Conservation (phyloP, 1,140 invertebrate genomes). For the Achroia grisella region DNA sequence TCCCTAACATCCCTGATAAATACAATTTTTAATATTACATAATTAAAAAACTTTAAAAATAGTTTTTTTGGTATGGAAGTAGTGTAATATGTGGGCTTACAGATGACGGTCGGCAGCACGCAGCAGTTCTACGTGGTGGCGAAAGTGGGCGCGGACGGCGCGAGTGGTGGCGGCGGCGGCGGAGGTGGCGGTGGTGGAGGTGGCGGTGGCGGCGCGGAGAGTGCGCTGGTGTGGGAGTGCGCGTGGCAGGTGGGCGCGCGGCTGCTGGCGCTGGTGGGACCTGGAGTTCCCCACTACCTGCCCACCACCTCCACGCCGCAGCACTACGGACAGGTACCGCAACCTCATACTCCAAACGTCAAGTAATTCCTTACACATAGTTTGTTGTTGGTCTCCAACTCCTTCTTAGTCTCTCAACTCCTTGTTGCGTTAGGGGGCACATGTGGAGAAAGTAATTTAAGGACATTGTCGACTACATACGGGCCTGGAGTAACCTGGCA, state of each 20-base stretch:
- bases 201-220: not conserved
- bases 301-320: slow-evolving; percentile 40
- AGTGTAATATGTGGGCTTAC: not conserved
- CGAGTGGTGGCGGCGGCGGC: not conserved
- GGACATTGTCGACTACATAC: no score
- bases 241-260: slow-evolving; percentile 89
- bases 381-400: no score
- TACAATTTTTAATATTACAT: not conserved
- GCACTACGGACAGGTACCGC: slow-evolving; percentile 73
- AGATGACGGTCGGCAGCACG: slow-evolving; percentile 83
- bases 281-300: slow-evolving; percentile 37
- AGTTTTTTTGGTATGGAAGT: no score
- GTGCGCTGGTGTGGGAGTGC: slow-evolving; percentile 87
- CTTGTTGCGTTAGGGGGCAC: no score
- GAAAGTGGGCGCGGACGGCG: slow-evolving; percentile 77
- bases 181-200: no score
- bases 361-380: no score
- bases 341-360: not conserved
- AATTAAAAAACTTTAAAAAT: not conserved
- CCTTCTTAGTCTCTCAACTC: no score
- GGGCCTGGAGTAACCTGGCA: no score
- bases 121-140: slow-evolving; percentile 90
- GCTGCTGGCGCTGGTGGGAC: slow-evolving; percentile 79
- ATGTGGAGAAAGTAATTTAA: no score
- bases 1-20: no score